A percentile compares a stretch with the other conserved stretches of the same genome.
These are phyloP conservation scores for Xanthia togata DNA, from an alignment of 2,888 invertebrate species.

Conservation along the genomic window DNA sequence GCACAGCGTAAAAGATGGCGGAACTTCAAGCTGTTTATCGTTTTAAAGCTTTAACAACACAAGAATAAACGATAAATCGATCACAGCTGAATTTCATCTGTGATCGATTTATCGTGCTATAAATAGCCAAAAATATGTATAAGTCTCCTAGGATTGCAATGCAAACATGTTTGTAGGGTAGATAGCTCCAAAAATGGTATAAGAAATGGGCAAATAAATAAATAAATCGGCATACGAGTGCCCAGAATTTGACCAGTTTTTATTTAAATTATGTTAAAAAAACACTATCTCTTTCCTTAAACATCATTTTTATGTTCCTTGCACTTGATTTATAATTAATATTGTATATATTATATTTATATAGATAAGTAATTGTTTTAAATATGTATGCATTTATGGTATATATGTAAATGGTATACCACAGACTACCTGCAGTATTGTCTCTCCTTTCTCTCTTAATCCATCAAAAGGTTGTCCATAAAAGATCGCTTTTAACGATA, in stretches of 20 bases:
- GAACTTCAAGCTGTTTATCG: constrained; percentile 8
- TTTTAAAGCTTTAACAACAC: constrained; percentile 10
- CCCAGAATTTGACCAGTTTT: no score
- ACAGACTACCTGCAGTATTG: not conserved
- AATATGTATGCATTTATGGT: no score
- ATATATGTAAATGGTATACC: not conserved
- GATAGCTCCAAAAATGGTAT: not conserved
- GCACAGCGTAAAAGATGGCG: constrained; percentile 31
- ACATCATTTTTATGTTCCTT: no score
- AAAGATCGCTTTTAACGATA: not conserved
- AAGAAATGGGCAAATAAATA: no score
- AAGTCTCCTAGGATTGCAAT: not conserved
- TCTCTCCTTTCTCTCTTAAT: not conserved
- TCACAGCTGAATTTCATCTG: no score
- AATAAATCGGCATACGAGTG: no score
- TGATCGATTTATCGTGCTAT: not conserved
- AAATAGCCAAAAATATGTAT: not conserved
- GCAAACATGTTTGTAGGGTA: not conserved
- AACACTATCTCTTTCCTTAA: no score
- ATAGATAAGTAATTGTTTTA: no score
- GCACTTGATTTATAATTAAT: no score
- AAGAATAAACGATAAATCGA: no score
- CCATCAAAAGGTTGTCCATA: not conserved
- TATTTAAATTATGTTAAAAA: no score
- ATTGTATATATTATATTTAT: no score